Conservation (phyloP, 2,797 vertebrate species). For the Sarcoramphus papa region DNA sequence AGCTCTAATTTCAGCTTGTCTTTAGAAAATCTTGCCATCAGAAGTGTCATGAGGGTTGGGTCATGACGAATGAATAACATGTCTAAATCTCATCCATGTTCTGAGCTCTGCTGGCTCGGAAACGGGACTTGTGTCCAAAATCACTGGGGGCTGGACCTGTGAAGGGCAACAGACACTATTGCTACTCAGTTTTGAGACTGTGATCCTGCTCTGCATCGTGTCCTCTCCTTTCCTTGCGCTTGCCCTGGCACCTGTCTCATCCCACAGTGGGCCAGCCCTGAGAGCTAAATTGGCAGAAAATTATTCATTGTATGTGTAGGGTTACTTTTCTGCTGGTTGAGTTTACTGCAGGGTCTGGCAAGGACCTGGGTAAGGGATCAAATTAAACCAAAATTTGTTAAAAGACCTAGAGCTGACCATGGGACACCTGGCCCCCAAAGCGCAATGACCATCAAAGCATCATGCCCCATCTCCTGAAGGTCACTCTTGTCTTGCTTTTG, state of each 20-base stretch:
- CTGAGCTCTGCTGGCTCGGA: not conserved
- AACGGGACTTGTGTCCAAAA: not conserved
- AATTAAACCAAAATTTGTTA: not conserved
- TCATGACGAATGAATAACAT: rapidly evolving
- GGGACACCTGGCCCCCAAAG: not conserved
- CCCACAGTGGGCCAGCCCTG: not conserved
- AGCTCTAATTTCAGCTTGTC: not conserved
- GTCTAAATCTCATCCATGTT: not conserved
- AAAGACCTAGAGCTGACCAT: not conserved
- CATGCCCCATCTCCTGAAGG: not conserved
- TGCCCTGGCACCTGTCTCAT: not conserved
- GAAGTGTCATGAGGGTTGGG: not conserved
- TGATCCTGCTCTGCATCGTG: not conserved
- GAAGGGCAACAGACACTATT: not conserved
- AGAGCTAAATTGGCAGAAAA: not conserved
- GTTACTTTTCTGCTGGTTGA: not conserved
- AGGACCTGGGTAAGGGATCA: not conserved
- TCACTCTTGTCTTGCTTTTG: not conserved
- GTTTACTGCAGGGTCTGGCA: not conserved
- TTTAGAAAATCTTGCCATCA: not conserved
- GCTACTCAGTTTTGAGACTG: not conserved
- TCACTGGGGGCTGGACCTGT: not conserved
- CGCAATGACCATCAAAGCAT: rapidly evolving
- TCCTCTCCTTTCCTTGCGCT: not conserved
- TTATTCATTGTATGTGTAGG: not conserved